Evolutionary conservation across 2,113 vertebrate species (phyloP).

Genomic region (Oreochromis tanganicae): DNA sequence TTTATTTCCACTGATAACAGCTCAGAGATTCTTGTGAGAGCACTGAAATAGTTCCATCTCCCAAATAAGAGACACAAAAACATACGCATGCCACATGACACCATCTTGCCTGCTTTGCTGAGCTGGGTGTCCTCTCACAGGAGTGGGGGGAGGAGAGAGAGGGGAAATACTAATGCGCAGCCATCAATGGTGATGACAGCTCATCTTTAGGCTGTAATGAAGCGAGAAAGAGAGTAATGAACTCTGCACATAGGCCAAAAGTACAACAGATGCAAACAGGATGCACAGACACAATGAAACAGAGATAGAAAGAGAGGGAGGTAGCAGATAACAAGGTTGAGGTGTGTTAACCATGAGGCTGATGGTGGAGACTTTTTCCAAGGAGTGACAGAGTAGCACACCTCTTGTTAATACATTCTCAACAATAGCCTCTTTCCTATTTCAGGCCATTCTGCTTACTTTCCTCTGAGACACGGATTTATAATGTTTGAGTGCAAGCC

Average conservation of each 20-base stretch:
- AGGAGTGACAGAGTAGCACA: constrained; percentile 7
- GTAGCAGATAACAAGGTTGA: constrained; percentile 26
- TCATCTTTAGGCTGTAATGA: constrained; percentile 66
- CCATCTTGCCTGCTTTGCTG: neutral
- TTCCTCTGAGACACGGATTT: constrained; percentile 13
- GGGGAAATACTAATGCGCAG: constrained; percentile 8
- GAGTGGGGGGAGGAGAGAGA: neutral
- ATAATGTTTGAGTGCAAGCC: neutral
- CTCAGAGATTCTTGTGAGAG: neutral
- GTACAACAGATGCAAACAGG: constrained; percentile 9
- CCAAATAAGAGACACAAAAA: constrained; percentile 7
- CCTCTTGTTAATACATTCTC: neutral
- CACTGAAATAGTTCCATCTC: neutral
- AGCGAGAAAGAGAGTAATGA: constrained; percentile 65
- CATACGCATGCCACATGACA: neutral
- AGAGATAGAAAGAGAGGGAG: neutral
- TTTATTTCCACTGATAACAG: constrained; percentile 22
- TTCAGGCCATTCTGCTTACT: neutral
- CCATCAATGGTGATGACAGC: constrained; percentile 55
- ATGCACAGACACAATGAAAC: constrained; percentile 11
- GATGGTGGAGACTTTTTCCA: constrained; percentile 25
- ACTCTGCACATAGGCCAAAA: constrained; percentile 31
- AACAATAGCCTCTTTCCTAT: constrained; percentile 12
- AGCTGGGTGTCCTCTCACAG: constrained; percentile 15
- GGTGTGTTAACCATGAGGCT: constrained; percentile 25